Base-by-base conservation (phyloP, 2,888 invertebrate species). In the Pammene aurita region DNA sequence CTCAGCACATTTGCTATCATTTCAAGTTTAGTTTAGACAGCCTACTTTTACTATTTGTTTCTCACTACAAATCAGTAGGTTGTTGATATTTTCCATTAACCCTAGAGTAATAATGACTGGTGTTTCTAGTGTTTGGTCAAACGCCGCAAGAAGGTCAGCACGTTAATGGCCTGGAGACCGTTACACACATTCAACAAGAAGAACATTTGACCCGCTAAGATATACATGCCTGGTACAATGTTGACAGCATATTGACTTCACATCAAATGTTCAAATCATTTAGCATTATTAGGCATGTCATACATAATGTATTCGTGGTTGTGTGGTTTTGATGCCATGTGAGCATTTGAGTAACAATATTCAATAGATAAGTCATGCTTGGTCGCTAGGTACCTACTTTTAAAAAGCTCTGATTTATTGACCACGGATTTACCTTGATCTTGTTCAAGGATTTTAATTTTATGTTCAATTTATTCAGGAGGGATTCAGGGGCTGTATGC, bases 21-120 rank as follows among this genome's bases (percentile, higher is more conserved):
- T 2, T 34, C 13, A 50, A 38, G 4, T 38, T 48, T 55, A 55
- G 26, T 61, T 48, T 55, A 18, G 13, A 41, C 14, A 48, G 13
- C 55, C 61, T 38, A 35, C n/a, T 54, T 54, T 61, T 61, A 61
- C 14, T 67, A 41, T 67, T 67, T 67, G 55, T 38, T 55, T 13
- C 11, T 34, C n/a, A 44, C 34, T 50, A 18, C 50, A 46, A 66
- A 60, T 54, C 11, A 35, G 38, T 46, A 44, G 26, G 13, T 56
- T 67, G 56, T 63, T 68, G 68, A 57, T 63, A 61, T 35, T 46
- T 38, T 18, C 68, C 52, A 68, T 68, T 63, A 63, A 13, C 50
- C 18, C 16, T 52, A 44, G 52, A 42, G 16, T 52, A 50, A 58
- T 41, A 58, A 66, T 58, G 58, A 50, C 50, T 11, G 57, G 26